Evolutionary conservation across 1,140 invertebrate genomes (phyloP), one percentile per base, ranked within the genome.

Genomic region (Drosophila paulistorum): DNA sequence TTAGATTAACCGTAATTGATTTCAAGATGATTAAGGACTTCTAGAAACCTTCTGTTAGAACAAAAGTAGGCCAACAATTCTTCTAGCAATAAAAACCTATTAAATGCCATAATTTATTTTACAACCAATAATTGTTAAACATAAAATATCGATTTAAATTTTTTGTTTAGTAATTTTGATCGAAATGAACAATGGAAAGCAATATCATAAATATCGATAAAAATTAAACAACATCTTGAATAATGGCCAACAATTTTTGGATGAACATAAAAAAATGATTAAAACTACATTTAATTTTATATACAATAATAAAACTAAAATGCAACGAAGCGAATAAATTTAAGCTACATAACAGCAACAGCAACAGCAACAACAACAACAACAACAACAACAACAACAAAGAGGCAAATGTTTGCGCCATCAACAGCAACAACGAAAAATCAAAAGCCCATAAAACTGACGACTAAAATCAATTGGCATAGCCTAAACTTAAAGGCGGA

Each of bases 381-480:
- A 68, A 61, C 59, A 68, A 5, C 54, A 64, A 35, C 37, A 63
- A 39, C n/a, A 69, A 58, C 55, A 62, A 35, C 23, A 26, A 65
- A 62, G 45, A 48, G 17, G 30, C 20, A 67, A 63, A 63, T 48
- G 42, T 48, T 63, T 63, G 61, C 60, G 60, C 60, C 60, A 41
- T 41, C 60, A 45, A 62, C 60, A 62, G 63, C 74, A 77, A 77
- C 65, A 62, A 71, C 70, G 35, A 57, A 85, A 85, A 85, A 86
- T 86, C 78, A 86, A 83, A 89, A 84, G 76, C 69, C 80, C 77
- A 89, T 87, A 83, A 87, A 87, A 84, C 77, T 84, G 84, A 87
- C 84, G 84, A 87, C 84, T 84, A 89, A 87, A 87, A 87, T 87
- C 84, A 87, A 87, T 87, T 87, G 84, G 79, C 76, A 83, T 73